phyloP scores from a whole-genome alignment of 2,113 vertebrate genomes.

The Tonatia bakeri region DNA sequence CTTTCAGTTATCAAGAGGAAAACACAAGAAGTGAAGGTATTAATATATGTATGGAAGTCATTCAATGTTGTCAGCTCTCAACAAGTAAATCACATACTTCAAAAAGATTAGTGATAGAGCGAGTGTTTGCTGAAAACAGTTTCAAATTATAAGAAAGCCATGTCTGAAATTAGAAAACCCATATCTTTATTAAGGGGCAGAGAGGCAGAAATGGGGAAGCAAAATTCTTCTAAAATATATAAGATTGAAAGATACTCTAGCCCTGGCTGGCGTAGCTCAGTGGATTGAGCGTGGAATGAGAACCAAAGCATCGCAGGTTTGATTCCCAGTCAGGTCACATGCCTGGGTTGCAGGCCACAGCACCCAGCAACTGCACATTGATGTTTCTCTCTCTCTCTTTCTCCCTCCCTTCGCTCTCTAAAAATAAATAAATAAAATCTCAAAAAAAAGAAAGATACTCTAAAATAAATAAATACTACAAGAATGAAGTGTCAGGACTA shows the following conservation, averaged over 20 bases:
- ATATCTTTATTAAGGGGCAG: not conserved
- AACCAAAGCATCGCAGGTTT: too few relatives aligned
- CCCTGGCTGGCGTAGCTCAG: too few relatives aligned
- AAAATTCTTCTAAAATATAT: not conserved
- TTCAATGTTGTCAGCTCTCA: not conserved
- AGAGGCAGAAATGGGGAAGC: not conserved
- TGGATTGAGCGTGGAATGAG: too few relatives aligned
- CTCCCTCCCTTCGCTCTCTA: too few relatives aligned
- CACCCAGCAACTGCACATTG: too few relatives aligned
- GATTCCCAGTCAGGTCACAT: too few relatives aligned
- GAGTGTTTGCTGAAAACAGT: not conserved
- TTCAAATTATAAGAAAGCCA: not conserved
- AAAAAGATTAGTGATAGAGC: not conserved
- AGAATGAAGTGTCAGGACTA: not conserved
- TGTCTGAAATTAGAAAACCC: not conserved
- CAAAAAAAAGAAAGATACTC: not conserved
- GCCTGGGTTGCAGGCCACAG: too few relatives aligned
- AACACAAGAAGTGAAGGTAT: not conserved
- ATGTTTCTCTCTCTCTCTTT: too few relatives aligned
- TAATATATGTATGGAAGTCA: not conserved
- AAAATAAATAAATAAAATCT: too few relatives aligned
- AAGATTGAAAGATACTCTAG: not conserved
- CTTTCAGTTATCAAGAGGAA: not conserved
- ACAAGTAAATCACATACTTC: not conserved
- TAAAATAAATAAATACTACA: not conserved